Evolutionary conservation across 2,797 vertebrate species (phyloP).

Genomic region (Cirrhinus mrigala): DNA sequence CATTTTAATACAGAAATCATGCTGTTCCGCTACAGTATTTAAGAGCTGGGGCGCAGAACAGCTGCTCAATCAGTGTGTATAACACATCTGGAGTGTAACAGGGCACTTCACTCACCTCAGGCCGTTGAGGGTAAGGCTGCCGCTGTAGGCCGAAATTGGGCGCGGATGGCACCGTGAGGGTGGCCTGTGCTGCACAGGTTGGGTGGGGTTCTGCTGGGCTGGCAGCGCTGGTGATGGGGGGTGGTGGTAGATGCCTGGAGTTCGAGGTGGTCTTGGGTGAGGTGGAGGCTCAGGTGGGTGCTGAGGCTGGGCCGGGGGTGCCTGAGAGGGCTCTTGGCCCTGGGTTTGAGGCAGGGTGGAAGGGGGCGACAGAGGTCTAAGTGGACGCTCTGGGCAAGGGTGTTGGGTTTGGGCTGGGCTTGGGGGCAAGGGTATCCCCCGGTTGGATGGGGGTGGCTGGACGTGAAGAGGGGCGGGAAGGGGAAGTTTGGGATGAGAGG

Average conservation of each 20-base stretch:
- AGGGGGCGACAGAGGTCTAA: slow-evolving; percentile 63
- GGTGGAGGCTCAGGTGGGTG: slow-evolving; percentile 73
- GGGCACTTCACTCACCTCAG: slow-evolving; percentile 81
- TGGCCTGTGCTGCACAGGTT: slow-evolving; percentile 82
- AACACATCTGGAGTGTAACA: slow-evolving; percentile 8
- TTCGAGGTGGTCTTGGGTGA: slow-evolving; percentile 73
- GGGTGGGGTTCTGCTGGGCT: slow-evolving; percentile 78
- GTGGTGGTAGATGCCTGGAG: slow-evolving; percentile 74
- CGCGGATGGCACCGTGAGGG: slow-evolving; percentile 84
- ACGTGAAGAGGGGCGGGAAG: slow-evolving; percentile 67
- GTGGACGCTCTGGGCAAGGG: slow-evolving; percentile 55
- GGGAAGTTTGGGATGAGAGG: slow-evolving; percentile 73
- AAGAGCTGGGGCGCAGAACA: slow-evolving; percentile 7
- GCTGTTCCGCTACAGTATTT: slow-evolving; percentile 18
- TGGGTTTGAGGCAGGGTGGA: slow-evolving; percentile 76
- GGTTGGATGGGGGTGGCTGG: slow-evolving; percentile 55
- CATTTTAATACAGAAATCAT: slow-evolving; percentile 15
- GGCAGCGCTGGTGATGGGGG: slow-evolving; percentile 81
- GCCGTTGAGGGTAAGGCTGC: slow-evolving; percentile 91
- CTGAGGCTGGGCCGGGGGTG: slow-evolving; percentile 69
- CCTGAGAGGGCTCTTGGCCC: slow-evolving; percentile 74
- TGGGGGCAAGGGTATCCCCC: slow-evolving; percentile 12
- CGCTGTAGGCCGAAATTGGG: slow-evolving; percentile 87
- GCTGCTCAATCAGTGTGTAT: neutral
- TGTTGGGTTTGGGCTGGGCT: slow-evolving; percentile 73